A percentile compares a stretch with the other conserved stretches of the same genome.
Conservation (phyloP, 2,113 vertebrate species). For the Rhombomys opimus region DNA sequence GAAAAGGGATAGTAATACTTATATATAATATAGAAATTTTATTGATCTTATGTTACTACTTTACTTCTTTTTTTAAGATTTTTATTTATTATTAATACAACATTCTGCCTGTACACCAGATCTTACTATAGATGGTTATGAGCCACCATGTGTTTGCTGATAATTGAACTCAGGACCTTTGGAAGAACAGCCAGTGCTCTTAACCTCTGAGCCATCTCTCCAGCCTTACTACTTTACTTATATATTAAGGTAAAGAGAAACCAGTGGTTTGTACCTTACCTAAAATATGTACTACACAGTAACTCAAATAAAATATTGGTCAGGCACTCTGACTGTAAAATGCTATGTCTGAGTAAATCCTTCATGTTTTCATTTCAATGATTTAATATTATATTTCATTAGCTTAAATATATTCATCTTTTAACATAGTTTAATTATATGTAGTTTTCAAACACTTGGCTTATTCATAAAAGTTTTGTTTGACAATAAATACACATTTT, state of each 20-base stretch:
- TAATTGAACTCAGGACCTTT: too few relatives aligned
- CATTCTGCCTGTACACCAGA: too few relatives aligned
- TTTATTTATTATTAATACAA: too few relatives aligned
- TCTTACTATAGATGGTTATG: too few relatives aligned
- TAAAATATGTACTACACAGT: not conserved
- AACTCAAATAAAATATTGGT: not conserved
- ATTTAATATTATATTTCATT: not conserved
- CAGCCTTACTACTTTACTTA: too few relatives aligned
- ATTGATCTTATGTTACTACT: not conserved
- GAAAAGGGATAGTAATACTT: not conserved
- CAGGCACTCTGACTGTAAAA: not conserved
- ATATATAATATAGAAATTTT: not conserved
- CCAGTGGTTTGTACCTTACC: not conserved
- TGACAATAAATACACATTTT: not conserved
- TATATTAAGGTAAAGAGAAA: not conserved
- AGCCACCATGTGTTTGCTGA: too few relatives aligned
- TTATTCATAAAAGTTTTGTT: not conserved
- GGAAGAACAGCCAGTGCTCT: too few relatives aligned
- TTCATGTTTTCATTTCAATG: not conserved
- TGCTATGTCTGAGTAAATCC: not conserved
- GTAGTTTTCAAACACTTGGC: not conserved
- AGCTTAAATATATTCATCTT: not conserved
- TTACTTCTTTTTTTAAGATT: not conserved
- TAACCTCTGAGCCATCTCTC: too few relatives aligned
- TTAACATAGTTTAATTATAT: slow-evolving; percentile 4